A percentile compares a stretch with the other conserved stretches of the same genome.
phyloP scores from a whole-genome alignment of 1,140 invertebrate genomes.

The Steinernema khuongi region DNA sequence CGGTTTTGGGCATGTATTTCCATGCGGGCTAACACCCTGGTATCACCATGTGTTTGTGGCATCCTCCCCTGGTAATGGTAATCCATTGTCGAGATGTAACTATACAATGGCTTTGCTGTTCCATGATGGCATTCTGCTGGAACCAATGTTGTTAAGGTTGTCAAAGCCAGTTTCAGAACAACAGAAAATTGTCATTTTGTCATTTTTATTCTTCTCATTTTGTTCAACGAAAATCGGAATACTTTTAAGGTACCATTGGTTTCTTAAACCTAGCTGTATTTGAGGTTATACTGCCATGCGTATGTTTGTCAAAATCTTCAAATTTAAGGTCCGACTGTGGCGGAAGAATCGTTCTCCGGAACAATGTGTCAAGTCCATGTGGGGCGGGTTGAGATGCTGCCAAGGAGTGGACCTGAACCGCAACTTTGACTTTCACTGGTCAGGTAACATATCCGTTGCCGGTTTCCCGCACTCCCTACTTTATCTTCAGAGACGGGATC shows the following conservation, averaged over 20 bases:
- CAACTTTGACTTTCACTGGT: constrained; percentile 58
- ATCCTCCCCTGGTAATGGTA: too few species aligned
- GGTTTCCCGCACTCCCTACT: not conserved
- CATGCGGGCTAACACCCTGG: too few species aligned
- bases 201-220: too few species aligned
- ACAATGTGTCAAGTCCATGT: constrained; percentile 39
- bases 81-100: too few species aligned
- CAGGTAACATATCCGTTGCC: constrained; percentile 24
- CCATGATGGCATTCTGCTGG: too few species aligned
- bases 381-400: constrained; percentile 55
- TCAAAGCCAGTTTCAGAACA: too few species aligned
- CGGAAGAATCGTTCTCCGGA: constrained; percentile 57
- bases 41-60: too few species aligned
- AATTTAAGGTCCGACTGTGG: constrained; percentile 52
- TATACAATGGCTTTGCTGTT: too few species aligned
- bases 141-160: too few species aligned
- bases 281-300: not conserved
- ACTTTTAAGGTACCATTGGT: not conserved
- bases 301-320: not conserved
- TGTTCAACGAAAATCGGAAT: too few species aligned
- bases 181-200: too few species aligned
- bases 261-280: not conserved
- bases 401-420: constrained; percentile 56
- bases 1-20: too few species aligned
- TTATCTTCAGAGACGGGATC: constrained; percentile 54